Conservation (phyloP, 2,888 invertebrate genomes). For the Sycophila texana region DNA sequence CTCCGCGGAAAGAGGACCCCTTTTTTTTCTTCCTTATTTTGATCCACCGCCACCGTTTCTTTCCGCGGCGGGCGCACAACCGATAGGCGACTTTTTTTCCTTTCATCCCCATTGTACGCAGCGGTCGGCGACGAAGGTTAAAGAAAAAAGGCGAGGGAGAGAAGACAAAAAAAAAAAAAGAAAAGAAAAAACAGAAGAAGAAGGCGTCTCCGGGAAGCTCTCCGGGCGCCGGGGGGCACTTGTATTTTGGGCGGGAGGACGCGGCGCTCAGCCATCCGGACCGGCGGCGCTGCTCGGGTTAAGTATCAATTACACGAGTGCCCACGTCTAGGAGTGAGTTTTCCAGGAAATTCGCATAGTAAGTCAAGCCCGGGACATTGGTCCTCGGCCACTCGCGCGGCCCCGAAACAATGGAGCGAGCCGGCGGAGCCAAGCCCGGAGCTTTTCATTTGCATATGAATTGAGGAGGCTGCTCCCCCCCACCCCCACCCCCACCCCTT, state of each 20-base stretch:
- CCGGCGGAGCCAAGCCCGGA: constrained; percentile 63
- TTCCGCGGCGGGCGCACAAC: too few species aligned
- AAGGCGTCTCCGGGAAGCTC: not conserved
- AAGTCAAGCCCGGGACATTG: constrained; percentile 71
- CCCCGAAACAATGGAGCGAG: constrained; percentile 46
- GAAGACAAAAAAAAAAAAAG: not conserved
- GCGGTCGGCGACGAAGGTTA: not conserved
- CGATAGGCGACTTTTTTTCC: too few species aligned
- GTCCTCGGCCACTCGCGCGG: constrained; percentile 58
- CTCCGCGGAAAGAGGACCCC: not conserved
- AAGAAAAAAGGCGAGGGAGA: not conserved
- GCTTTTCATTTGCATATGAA: constrained; percentile 75
- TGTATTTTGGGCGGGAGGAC: constrained; percentile 8
- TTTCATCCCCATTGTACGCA: not conserved
- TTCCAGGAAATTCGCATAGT: constrained; percentile 74
- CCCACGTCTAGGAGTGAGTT: constrained; percentile 66
- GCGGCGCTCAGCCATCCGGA: not conserved
- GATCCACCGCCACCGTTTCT: not conserved
- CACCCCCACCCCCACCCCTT: too few species aligned
- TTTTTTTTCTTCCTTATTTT: not conserved
- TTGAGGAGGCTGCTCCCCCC: constrained; percentile 59
- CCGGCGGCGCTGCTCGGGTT: constrained; percentile 43
- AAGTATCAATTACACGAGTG: constrained; percentile 73
- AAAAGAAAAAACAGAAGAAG: constrained; percentile 1
- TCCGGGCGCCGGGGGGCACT: not conserved